Conservation (phyloP, 1,140 invertebrate genomes). For the Monomorium pharaonis region DNA sequence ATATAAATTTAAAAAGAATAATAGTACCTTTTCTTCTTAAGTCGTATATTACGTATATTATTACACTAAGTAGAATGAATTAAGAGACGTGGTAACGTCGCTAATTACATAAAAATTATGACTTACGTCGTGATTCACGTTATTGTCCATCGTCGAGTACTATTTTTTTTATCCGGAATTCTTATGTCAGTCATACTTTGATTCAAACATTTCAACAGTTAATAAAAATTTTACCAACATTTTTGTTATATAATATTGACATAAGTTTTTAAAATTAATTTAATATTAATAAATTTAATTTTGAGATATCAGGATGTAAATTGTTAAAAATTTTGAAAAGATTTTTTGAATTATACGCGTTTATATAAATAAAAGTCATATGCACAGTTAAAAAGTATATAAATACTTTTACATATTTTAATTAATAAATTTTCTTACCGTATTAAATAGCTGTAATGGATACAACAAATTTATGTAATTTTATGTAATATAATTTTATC, state of each 20-base stretch:
- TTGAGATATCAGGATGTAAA: neutral
- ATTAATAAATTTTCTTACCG: neutral
- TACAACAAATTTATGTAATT: slow-evolving; percentile 2
- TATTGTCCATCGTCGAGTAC: neutral
- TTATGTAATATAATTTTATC: slow-evolving; percentile 11
- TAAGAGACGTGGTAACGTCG: neutral
- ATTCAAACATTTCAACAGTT: neutral
- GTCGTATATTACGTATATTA: neutral
- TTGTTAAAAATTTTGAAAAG: neutral
- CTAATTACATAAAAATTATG: neutral
- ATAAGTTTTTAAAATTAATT: neutral
- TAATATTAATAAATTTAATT: neutral
- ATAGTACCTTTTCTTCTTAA: neutral
- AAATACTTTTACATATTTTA: neutral
- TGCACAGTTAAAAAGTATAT: neutral
- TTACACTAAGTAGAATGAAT: neutral
- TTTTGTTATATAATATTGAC: neutral
- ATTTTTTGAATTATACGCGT: neutral
- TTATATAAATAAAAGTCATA: neutral
- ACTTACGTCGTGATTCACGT: neutral
- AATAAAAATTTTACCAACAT: neutral
- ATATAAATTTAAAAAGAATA: neutral
- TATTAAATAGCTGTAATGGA: neutral
- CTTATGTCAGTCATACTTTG: neutral
- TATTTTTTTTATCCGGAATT: neutral